Conservation (phyloP, 1,140 invertebrate species). For the Orchestia grillus region DNA sequence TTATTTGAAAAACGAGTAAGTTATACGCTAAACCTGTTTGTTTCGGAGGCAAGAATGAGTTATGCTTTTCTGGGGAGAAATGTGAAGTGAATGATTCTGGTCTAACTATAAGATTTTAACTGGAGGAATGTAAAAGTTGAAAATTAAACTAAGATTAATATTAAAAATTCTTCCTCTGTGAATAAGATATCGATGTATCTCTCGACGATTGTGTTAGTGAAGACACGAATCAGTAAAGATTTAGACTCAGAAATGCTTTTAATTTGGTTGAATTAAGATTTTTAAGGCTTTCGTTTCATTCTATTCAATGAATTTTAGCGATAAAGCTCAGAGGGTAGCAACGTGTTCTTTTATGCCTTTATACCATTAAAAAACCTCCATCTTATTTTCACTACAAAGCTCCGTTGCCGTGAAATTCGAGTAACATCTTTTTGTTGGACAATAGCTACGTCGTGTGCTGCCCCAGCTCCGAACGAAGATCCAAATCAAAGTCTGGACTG, state of each 20-base stretch:
- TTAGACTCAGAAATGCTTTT: not conserved
- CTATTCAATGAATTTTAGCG: not conserved
- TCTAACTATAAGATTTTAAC: not conserved
- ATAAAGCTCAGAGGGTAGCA: not conserved
- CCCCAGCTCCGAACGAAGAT: not conserved
- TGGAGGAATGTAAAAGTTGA: too few species aligned
- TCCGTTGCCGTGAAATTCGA: not conserved
- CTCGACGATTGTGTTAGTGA: not conserved
- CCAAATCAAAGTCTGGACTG: not conserved
- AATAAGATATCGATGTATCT: not conserved
- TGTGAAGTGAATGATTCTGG: not conserved
- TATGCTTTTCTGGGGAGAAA: not conserved
- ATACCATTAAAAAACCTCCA: not conserved
- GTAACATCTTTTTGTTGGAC: not conserved
- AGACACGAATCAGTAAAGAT: not conserved
- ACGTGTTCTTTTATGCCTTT: not conserved
- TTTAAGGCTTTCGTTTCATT: not conserved
- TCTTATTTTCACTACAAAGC: not conserved
- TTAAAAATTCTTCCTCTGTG: not conserved
- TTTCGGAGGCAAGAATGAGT: not conserved
- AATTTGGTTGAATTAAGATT: not conserved
- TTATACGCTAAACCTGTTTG: not conserved
- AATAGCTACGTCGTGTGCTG: not conserved
- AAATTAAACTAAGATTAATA: not conserved
- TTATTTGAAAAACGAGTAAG: not conserved